A percentile compares a stretch with the other conserved stretches of the same genome.
phyloP scores from a whole-genome alignment of 2,113 vertebrate species.

The Vulpes ferrilata region DNA sequence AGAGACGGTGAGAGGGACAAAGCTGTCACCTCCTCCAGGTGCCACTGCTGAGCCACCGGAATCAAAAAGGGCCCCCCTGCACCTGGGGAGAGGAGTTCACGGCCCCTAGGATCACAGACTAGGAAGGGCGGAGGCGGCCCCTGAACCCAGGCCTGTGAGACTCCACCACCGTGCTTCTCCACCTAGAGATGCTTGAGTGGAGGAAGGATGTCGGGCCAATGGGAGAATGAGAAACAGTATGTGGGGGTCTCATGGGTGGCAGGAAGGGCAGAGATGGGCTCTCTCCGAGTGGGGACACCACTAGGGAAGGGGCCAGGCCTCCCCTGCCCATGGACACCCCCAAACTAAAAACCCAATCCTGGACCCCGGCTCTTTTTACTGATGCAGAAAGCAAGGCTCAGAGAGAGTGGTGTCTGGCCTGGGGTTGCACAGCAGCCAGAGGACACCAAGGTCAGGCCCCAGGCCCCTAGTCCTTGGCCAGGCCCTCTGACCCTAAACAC shows the following conservation, averaged over 20 bases:
- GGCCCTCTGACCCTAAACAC: background rate
- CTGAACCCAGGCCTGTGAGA: background rate
- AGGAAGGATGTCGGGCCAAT: background rate
- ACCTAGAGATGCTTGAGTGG: background rate
- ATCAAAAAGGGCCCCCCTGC: background rate
- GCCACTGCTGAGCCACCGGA: background rate
- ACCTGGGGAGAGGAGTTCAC: background rate
- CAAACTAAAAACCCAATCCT: background rate
- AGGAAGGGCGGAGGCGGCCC: background rate
- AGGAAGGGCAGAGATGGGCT: background rate
- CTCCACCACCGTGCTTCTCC: fast-evolving
- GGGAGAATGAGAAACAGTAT: no score
- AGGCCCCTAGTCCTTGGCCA: background rate
- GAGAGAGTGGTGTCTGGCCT: background rate
- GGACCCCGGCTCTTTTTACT: background rate
- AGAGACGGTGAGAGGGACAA: background rate
- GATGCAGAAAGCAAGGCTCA: background rate
- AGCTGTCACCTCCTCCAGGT: background rate
- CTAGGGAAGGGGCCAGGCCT: background rate
- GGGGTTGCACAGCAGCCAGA: background rate
- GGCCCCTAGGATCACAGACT: background rate
- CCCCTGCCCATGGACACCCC: background rate
- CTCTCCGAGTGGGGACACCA: background rate
- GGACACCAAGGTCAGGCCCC: background rate
- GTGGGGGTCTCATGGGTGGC: background rate